Percentiles rank a stretch among this genome's conserved stretches.
These are phyloP conservation scores for Athalia rosae DNA, from an alignment of 2,888 invertebrate species.

Conservation along the genomic window DNA sequence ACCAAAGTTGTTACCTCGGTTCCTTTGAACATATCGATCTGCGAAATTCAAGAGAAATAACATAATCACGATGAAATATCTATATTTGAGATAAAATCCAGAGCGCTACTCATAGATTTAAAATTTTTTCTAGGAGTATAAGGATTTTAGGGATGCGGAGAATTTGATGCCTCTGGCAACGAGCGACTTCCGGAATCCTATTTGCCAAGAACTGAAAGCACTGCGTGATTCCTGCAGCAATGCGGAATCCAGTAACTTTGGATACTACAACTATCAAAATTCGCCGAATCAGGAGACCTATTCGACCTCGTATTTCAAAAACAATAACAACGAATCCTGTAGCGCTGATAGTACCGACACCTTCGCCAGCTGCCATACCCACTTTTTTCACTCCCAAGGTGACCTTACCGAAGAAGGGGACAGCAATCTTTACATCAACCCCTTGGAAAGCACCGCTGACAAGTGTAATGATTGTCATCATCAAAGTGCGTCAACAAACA, in stretches of 20 bases:
- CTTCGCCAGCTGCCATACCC: conserved; percentile 97
- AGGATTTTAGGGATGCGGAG: conserved; percentile 93
- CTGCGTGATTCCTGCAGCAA: conserved; percentile 74
- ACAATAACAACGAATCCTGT: conserved; percentile 71
- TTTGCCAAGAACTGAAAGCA: conserved; percentile 87
- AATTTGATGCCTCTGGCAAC: conserved; percentile 90
- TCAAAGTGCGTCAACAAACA: conserved; percentile 32
- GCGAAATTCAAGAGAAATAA: too few species aligned
- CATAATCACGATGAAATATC: background rate
- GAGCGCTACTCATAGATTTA: conserved; percentile 43
- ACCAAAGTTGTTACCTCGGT: too few species aligned
- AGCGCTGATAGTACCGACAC: conserved; percentile 89
- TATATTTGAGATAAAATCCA: background rate
- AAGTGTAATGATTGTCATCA: conserved; percentile 70
- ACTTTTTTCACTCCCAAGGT: conserved; percentile 92
- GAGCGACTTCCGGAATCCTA: conserved; percentile 88
- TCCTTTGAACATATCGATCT: too few species aligned
- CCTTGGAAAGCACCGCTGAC: conserved; percentile 77
- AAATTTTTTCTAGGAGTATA: conserved; percentile 83
- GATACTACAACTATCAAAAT: conserved; percentile 51
- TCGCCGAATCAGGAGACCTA: conserved; percentile 47
- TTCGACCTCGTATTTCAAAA: conserved; percentile 58
- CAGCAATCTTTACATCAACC: conserved; percentile 92
- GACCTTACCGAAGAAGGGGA: conserved; percentile 84
- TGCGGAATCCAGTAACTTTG: conserved; percentile 73